phyloP scores from a whole-genome alignment of 1,140 invertebrate species.

The Zeugodacus cucurbitae region DNA sequence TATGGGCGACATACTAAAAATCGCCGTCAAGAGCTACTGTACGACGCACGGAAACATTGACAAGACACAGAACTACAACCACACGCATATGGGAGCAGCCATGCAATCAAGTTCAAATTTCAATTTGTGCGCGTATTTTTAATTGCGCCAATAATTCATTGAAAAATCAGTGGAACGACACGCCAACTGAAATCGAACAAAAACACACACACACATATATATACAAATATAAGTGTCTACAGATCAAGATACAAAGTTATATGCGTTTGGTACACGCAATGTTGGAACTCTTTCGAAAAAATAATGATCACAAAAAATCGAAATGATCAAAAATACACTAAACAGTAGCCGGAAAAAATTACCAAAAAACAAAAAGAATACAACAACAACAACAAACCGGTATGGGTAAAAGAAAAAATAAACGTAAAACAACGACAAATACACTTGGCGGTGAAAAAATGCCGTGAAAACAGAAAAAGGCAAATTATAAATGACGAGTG shows the following conservation, averaged over 20 bases:
- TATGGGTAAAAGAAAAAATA: not conserved
- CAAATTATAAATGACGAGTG: slow-evolving; percentile 39
- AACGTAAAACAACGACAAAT: not conserved
- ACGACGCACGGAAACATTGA: not conserved
- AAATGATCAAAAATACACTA: not conserved
- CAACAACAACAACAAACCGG: not conserved
- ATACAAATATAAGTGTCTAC: not conserved
- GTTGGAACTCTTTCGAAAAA: slow-evolving; percentile 2
- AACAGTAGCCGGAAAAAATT: not conserved
- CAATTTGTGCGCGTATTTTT: slow-evolving; percentile 37
- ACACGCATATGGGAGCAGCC: not conserved
- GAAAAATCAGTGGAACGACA: slow-evolving; percentile 7
- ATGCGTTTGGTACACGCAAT: not conserved
- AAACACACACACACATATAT: not conserved
- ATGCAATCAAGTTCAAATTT: slow-evolving; percentile 16
- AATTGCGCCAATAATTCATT: slow-evolving; percentile 38
- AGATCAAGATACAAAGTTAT: not conserved
- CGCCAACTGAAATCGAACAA: not conserved
- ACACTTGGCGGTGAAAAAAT: not conserved
- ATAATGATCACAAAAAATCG: not conserved
- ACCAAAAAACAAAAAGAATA: not conserved
- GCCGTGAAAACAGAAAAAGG: slow-evolving; percentile 36
- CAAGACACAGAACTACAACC: not conserved
- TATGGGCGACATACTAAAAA: not conserved
- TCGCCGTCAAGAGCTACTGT: not conserved